Conservation (phyloP, 2,888 invertebrate species). For the Philopedon plagiatum region DNA sequence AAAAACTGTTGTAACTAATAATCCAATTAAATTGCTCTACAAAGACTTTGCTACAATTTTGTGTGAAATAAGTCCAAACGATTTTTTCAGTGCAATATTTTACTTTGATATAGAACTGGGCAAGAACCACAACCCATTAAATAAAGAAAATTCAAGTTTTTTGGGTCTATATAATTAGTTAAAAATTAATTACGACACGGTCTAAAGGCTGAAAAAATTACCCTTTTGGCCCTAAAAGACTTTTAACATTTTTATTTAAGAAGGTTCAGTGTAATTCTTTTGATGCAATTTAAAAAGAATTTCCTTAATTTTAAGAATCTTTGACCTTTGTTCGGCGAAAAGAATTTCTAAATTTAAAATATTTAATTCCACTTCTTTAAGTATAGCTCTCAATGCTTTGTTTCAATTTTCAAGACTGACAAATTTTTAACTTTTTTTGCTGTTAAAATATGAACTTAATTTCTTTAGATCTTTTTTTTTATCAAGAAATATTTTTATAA, state of each 20-base stretch:
- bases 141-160: too few relatives aligned
- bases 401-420: slow-evolving; percentile 1
- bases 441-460: neutral
- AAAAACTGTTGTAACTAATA: too few relatives aligned
- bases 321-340: slow-evolving; percentile 11
- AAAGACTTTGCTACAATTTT: too few relatives aligned
- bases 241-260: neutral
- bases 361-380: neutral
- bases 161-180: neutral
- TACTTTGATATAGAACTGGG: too few relatives aligned
- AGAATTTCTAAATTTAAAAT: slow-evolving; percentile 15
- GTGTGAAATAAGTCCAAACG: too few relatives aligned
- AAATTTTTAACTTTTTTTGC: neutral
- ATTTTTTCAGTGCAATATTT: too few relatives aligned
- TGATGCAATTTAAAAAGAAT: neutral
- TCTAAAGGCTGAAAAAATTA: neutral
- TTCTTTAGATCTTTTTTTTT: too few relatives aligned
- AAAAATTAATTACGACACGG: neutral
- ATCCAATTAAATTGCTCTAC: too few relatives aligned
- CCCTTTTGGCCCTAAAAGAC: neutral
- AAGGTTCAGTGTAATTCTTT: neutral
- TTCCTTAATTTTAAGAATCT: slow-evolving; percentile 17
- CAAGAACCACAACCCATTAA: too few relatives aligned
- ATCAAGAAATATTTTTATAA: neutral
- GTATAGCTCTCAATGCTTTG: slow-evolving; percentile 7